Percentiles rank a stretch among this genome's conserved stretches.
phyloP scores from a whole-genome alignment of 2,797 vertebrate species.

The Micromesistius poutassou region DNA sequence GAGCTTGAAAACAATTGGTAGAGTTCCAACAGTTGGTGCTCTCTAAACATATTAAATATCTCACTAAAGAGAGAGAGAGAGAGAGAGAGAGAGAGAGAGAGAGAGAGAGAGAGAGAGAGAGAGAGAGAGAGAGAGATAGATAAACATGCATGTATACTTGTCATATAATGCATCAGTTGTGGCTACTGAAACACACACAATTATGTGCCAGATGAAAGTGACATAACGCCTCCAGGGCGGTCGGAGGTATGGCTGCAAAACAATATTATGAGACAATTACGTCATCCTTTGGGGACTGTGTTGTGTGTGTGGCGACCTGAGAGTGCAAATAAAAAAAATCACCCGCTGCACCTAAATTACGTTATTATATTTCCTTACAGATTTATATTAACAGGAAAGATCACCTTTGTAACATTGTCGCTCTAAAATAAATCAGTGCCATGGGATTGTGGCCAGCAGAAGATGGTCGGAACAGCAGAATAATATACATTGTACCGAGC shows the following conservation, averaged over 20 bases:
- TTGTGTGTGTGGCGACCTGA: slow-evolving; percentile 16
- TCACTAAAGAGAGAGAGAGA: neutral
- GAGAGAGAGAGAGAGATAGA: neutral
- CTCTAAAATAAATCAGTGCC: neutral
- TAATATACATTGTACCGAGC: too few relatives aligned
- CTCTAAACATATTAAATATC: neutral
- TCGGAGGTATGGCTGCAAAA: slow-evolving; percentile 43
- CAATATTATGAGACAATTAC: slow-evolving; percentile 36
- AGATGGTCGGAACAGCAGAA: too few relatives aligned
- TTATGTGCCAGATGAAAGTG: slow-evolving; percentile 57
- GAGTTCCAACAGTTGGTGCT: too few relatives aligned
- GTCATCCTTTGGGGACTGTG: slow-evolving; percentile 33
- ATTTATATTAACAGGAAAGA: neutral
- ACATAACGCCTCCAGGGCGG: slow-evolving; percentile 51
- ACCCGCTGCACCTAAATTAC: neutral
- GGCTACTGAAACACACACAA: slow-evolving; percentile 48
- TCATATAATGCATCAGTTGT: slow-evolving; percentile 40
- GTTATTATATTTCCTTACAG: neutral
- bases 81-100: neutral
- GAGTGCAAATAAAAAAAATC: slow-evolving; percentile 4
- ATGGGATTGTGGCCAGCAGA: too few relatives aligned
- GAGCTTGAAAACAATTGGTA: neutral
- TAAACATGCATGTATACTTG: slow-evolving; percentile 16
- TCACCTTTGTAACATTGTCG: neutral
- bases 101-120: neutral